Percentiles rank a stretch among this genome's conserved stretches.
Evolutionary conservation across 1,140 invertebrate species (phyloP).

Genomic region (Atta colombica): DNA sequence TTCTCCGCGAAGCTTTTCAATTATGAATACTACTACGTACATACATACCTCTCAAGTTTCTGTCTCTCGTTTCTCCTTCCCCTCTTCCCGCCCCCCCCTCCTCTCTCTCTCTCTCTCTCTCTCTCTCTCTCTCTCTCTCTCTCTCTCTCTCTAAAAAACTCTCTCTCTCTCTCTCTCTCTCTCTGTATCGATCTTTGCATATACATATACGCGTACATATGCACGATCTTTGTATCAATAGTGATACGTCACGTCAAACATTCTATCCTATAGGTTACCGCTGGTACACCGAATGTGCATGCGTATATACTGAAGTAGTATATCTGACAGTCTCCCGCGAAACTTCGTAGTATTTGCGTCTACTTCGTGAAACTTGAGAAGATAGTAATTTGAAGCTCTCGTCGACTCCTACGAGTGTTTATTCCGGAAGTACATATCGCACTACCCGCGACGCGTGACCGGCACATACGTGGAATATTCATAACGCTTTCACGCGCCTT

Average conservation of each 20-base stretch:
- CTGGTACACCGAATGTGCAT: slow-evolving; percentile 17
- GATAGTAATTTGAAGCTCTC: slow-evolving; percentile 60
- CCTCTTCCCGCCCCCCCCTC: background rate
- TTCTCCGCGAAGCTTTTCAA: slow-evolving; percentile 35
- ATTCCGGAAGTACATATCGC: slow-evolving; percentile 51
- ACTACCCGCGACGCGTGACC: background rate
- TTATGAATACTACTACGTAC: slow-evolving; percentile 39
- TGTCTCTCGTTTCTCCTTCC: background rate
- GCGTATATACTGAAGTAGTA: slow-evolving; percentile 3
- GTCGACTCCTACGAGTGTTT: slow-evolving; percentile 50
- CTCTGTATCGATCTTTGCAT: slow-evolving; percentile 22
- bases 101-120: background rate
- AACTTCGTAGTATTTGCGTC: slow-evolving; percentile 59
- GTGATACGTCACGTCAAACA: slow-evolving; percentile 48
- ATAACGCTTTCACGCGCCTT: slow-evolving; percentile 43
- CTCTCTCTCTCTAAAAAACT: no score
- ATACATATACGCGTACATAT: background rate
- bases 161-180: background rate
- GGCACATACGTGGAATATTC: slow-evolving; percentile 52
- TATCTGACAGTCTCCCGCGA: slow-evolving; percentile 34
- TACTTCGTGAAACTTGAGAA: slow-evolving; percentile 63
- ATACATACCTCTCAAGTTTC: background rate
- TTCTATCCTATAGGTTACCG: slow-evolving; percentile 36
- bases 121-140: background rate
- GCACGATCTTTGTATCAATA: slow-evolving; percentile 60